Percentiles rank a stretch among this genome's conserved stretches.
phyloP scores from a whole-genome alignment of 2,888 invertebrate species.

The Elgonia sp. region DNA sequence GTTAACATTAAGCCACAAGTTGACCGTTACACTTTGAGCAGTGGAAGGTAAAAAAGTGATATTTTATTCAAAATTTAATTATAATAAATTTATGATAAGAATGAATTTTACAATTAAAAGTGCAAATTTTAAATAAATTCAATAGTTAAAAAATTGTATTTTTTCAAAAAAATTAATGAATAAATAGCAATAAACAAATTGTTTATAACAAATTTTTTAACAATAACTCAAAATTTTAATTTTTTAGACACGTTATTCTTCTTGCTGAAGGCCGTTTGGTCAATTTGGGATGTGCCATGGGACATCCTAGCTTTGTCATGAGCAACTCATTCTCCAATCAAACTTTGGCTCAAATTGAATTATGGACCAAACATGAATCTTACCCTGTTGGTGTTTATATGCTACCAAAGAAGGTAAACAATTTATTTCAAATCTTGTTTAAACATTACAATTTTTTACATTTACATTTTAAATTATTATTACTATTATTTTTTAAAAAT shows the following conservation, averaged over 20 bases:
- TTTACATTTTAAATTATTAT: not conserved
- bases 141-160: too few species aligned
- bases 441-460: too few species aligned
- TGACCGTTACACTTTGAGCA: conserved; percentile 95
- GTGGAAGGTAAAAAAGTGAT: conserved; percentile 93
- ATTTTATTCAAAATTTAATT: too few species aligned
- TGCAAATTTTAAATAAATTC: too few species aligned
- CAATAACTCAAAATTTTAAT: not conserved
- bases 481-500: too few species aligned
- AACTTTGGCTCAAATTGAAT: conserved; percentile 99
- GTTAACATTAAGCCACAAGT: too few species aligned
- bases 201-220: not conserved
- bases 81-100: too few species aligned
- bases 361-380: conserved; percentile 95
- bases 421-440: too few species aligned
- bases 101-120: too few species aligned
- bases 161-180: too few species aligned
- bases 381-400: conserved; percentile 97
- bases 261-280: conserved; percentile 98
- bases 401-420: conserved; percentile 93
- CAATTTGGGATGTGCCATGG: conserved; percentile 99
- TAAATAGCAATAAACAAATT: too few species aligned
- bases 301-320: conserved; percentile 99
- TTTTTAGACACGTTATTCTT: conserved; percentile 93
- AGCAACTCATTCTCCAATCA: conserved; percentile 99